Percentiles rank a stretch among this genome's conserved stretches.
Evolutionary conservation across 1,140 invertebrate species (phyloP).

Genomic region (Schlechtendalia chinensis): DNA sequence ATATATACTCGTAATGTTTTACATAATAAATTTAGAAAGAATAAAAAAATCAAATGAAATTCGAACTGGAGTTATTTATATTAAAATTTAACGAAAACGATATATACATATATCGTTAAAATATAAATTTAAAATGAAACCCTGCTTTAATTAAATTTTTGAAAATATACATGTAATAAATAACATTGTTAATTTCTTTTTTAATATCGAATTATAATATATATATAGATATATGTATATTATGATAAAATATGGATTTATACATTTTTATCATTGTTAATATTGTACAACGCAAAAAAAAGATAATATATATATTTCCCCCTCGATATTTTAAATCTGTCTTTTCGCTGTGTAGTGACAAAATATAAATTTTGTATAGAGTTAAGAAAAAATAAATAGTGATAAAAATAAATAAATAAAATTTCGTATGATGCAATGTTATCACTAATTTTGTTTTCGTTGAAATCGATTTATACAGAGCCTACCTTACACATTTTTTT

Average conservation of each 20-base stretch:
- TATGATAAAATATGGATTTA: background rate
- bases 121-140: constrained; percentile 32
- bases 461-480: background rate
- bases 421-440: background rate
- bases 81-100: background rate
- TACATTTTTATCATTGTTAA: background rate
- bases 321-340: background rate
- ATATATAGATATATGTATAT: no score
- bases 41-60: background rate
- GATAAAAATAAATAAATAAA: background rate
- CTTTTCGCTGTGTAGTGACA: background rate
- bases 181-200: background rate
- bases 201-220: background rate
- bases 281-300: constrained; percentile 12
- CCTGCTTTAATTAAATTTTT: constrained; percentile 4
- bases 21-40: no score
- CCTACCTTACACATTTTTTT: background rate
- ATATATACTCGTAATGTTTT: no score
- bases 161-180: background rate
- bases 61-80: no score
- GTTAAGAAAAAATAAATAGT: background rate
- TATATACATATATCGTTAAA: no score
- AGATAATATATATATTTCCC: background rate
- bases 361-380: background rate
- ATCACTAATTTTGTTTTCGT: constrained; percentile 13